phyloP scores from a whole-genome alignment of 2,113 vertebrate species.

The Cettia cetti region DNA sequence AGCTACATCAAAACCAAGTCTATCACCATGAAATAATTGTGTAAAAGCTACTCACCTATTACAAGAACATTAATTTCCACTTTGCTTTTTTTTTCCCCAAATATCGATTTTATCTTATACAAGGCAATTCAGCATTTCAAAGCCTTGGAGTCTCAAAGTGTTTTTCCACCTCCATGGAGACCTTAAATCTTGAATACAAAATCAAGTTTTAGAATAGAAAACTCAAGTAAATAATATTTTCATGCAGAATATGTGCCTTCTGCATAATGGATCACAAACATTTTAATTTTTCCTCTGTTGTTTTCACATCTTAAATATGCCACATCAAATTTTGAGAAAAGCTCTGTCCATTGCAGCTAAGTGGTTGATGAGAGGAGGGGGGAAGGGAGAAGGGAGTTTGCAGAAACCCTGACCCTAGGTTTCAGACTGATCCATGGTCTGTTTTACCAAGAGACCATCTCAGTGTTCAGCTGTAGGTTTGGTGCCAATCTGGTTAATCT shows the following conservation, averaged over 20 bases:
- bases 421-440: not conserved
- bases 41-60: conserved; percentile 66
- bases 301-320: not conserved
- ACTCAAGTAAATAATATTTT: conserved; percentile 41
- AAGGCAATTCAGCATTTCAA: conserved; percentile 54
- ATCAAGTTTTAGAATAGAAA: conserved; percentile 54
- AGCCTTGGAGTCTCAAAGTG: conserved; percentile 18
- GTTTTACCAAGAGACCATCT: not conserved
- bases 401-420: not conserved
- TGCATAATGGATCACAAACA: conserved; percentile 25
- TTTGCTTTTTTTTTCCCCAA: conserved; percentile 42
- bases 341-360: not conserved
- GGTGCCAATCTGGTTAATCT: not conserved
- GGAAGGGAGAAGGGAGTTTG: not conserved
- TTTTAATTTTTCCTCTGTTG: conserved; percentile 6
- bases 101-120: conserved; percentile 57
- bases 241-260: conserved; percentile 1
- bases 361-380: not conserved
- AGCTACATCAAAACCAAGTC: conserved; percentile 64
- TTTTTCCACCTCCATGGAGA: conserved; percentile 53
- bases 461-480: not conserved
- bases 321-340: not conserved
- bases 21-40: conserved; percentile 65
- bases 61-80: conserved; percentile 70
- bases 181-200: conserved; percentile 51